Conservation (phyloP, 1,140 invertebrate genomes). For the Drosophila rufa region DNA sequence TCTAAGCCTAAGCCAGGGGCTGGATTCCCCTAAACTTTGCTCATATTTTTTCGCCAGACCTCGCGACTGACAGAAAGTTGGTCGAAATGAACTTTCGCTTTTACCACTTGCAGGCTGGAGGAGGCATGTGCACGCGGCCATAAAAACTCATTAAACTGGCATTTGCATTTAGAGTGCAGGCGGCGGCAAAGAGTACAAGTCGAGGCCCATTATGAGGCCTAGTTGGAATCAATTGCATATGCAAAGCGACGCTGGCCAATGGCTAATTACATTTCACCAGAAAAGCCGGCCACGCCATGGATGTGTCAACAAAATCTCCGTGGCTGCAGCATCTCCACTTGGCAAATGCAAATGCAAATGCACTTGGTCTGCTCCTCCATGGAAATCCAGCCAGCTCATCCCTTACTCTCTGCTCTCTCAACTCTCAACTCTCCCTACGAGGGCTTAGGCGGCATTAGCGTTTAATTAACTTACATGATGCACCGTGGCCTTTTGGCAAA, state of each 20-base stretch:
- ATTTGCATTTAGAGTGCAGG: conserved; percentile 81
- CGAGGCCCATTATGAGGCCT: conserved; percentile 24
- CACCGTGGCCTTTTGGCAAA: conserved; percentile 85
- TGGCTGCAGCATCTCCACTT: conserved; percentile 20
- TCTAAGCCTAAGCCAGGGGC: conserved; percentile 23
- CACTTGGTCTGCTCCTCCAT: conserved; percentile 15
- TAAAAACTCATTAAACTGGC: conserved; percentile 81
- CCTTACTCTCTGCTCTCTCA: background rate
- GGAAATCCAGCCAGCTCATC: conserved; percentile 1
- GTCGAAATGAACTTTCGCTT: conserved; percentile 67
- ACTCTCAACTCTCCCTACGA: background rate
- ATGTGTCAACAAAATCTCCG: conserved; percentile 56
- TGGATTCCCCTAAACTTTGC: conserved; percentile 50
- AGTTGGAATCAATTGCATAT: conserved; percentile 65
- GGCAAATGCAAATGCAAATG: conserved; percentile 46
- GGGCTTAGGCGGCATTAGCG: conserved; percentile 29
- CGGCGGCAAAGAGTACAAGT: conserved; percentile 40
- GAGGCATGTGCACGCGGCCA: conserved; percentile 32
- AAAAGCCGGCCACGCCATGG: conserved; percentile 23
- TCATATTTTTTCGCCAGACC: conserved; percentile 59
- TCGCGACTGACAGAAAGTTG: conserved; percentile 49
- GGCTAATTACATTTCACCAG: conserved; percentile 75
- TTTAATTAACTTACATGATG: conserved; percentile 85
- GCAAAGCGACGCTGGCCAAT: conserved; percentile 59
- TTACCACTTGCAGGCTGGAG: conserved; percentile 1